These are phyloP conservation scores for Eira barbara DNA, from an alignment of 2,113 vertebrate species.

Conservation along the genomic window DNA sequence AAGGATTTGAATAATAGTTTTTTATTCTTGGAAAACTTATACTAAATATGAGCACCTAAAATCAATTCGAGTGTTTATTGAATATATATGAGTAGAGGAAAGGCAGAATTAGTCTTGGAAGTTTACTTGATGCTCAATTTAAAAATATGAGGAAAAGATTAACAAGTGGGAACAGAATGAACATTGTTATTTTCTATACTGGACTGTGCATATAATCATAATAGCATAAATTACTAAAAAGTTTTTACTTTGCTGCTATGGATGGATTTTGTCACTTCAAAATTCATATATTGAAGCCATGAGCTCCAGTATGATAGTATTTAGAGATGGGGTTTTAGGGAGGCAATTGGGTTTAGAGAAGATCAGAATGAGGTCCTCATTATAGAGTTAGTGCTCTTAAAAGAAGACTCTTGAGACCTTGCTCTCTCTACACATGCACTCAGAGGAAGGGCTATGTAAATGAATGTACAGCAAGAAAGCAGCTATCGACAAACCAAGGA, in stretches of 20 bases:
- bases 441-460: not conserved
- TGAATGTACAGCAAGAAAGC: not conserved
- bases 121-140: not conserved
- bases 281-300: not conserved
- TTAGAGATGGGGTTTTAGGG: not conserved
- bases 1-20: not conserved
- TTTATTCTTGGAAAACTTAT: not conserved
- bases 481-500: not conserved
- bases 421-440: not conserved
- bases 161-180: not conserved
- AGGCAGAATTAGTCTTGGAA: not conserved
- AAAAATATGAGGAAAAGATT: not conserved
- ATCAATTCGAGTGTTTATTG: not conserved
- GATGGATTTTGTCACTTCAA: not conserved
- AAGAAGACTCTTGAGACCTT: not conserved
- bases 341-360: not conserved
- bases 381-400: not conserved
- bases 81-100: not conserved
- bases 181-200: not conserved
- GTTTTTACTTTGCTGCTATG: not conserved
- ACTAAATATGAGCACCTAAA: not conserved
- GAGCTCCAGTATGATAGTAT: not conserved
- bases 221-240: not conserved
- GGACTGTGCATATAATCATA: not conserved
- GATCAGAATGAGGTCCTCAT: not conserved